Base-by-base conservation (phyloP, 2,888 invertebrate species). In the Drosophila sordidula region DNA sequence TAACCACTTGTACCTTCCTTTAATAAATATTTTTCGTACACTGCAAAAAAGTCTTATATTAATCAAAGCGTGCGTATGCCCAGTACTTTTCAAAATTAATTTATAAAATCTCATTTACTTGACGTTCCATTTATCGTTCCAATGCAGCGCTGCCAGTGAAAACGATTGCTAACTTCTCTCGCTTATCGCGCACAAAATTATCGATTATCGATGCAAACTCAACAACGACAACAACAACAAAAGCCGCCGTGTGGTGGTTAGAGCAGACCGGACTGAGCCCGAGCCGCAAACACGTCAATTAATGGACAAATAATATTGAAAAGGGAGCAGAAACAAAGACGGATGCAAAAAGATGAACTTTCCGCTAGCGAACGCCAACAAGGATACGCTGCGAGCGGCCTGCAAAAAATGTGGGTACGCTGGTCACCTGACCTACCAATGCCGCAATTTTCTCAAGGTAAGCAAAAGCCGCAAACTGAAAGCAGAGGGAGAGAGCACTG, bases 361-460 rank as follows among this genome's bases (percentile, higher is more conserved):
- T 78, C 90, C 91, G 51, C 67, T 91, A 41, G 81, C 87, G 50
- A 91, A 91, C 70, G 80, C 91, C 90, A 96, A 95, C 74, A 96
- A 97, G 91, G 96, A 95, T 81, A 94, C 94, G 29, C 93, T 95
- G 41, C 93, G 97, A 46, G 96, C 97, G 18, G 97, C 98, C 0
- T 98, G 98, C 91, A 97, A 97, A 91, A 98, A 98, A 93, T 98
- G 98, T 93, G 98, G 98, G 78, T 98, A 98, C 93, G 97, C 97
- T 69, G 98, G 98, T 1, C 98, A 99, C 92, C 94, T 99, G 84
- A 98, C 99, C 12, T 98, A 96, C 92, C 98, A 99, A 91, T 99
- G 98, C 90, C 94, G 98, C 83, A 99, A 99, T 92, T 98, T 98
- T 92, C 95, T 98, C 62, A 97, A 98, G 94, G 94, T 94, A 93